Conservation (phyloP, 2,113 vertebrate genomes). For the Gadus chalcogrammus region DNA sequence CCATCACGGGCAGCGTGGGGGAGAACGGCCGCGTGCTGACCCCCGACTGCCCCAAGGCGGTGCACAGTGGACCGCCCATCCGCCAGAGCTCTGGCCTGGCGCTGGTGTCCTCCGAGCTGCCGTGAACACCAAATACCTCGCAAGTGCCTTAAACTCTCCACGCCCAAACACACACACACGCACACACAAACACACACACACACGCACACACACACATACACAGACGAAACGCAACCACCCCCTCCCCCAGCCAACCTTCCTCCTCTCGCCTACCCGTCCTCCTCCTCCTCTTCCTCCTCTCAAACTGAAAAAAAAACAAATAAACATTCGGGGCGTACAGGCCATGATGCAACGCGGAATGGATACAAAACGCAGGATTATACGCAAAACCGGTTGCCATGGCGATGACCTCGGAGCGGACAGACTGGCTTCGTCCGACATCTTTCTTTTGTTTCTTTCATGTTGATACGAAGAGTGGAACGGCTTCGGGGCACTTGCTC, state of each 20-base stretch:
- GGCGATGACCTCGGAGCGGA: background rate
- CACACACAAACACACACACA: slow-evolving; percentile 42
- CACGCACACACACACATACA: slow-evolving; percentile 31
- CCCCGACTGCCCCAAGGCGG: slow-evolving; percentile 96
- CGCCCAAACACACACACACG: slow-evolving; percentile 37
- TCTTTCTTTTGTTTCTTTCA: too few species aligned
- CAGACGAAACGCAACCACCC: too few species aligned
- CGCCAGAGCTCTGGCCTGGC: slow-evolving; percentile 97
- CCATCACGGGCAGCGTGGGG: slow-evolving; percentile 97
- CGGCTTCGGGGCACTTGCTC: slow-evolving; percentile 1
- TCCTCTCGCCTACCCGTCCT: slow-evolving; percentile 28
- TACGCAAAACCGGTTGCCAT: background rate
- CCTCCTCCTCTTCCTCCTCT: too few species aligned
- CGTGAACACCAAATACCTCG: slow-evolving; percentile 97
- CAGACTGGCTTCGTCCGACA: background rate
- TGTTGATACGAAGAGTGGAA: background rate
- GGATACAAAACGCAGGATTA: slow-evolving; percentile 10
- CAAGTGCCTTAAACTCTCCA: slow-evolving; percentile 91
- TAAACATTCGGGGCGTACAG: too few species aligned
- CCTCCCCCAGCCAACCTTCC: background rate
- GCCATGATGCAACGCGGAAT: too few species aligned
- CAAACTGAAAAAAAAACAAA: too few species aligned
- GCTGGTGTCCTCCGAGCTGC: slow-evolving; percentile 97
- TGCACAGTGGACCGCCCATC: slow-evolving; percentile 89
- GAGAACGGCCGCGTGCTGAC: slow-evolving; percentile 96